Percentiles rank a stretch among this genome's conserved stretches.
Conservation (phyloP, 2,888 invertebrate species). For the Quadriops clusia region DNA sequence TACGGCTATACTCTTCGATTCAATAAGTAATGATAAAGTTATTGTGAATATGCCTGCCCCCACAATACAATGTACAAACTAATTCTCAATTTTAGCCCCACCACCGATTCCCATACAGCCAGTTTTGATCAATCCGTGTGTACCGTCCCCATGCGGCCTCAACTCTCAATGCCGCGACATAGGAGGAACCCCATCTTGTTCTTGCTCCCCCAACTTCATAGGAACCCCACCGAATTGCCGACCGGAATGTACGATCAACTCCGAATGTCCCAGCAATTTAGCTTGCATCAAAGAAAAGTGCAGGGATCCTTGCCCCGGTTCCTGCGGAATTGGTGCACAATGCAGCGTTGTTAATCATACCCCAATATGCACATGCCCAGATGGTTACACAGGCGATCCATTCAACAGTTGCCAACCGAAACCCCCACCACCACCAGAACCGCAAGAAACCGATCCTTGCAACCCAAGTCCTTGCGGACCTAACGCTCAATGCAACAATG, state of each 20-base stretch:
- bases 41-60: no score
- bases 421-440: conserved; percentile 35
- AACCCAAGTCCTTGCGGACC: conserved; percentile 61
- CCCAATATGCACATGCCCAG: conserved; percentile 54
- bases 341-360: conserved; percentile 57
- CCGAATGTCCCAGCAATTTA: conserved; percentile 46
- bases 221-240: conserved; percentile 54
- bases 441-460: conserved; percentile 52
- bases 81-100: background rate
- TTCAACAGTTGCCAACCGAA: conserved; percentile 44
- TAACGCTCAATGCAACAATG: conserved; percentile 56
- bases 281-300: conserved; percentile 49
- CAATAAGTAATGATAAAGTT: no score
- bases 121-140: conserved; percentile 44
- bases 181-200: conserved; percentile 44
- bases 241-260: conserved; percentile 52
- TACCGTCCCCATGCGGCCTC: conserved; percentile 70
- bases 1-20: no score
- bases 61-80: no score
- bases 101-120: no score
- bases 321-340: conserved; percentile 49
- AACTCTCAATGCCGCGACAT: conserved; percentile 63
- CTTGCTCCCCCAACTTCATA: conserved; percentile 45
- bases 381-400: conserved; percentile 51
- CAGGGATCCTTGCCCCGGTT: conserved; percentile 49